phyloP scores from a whole-genome alignment of 2,113 vertebrate species.

The Oreochromis niloticus region DNA sequence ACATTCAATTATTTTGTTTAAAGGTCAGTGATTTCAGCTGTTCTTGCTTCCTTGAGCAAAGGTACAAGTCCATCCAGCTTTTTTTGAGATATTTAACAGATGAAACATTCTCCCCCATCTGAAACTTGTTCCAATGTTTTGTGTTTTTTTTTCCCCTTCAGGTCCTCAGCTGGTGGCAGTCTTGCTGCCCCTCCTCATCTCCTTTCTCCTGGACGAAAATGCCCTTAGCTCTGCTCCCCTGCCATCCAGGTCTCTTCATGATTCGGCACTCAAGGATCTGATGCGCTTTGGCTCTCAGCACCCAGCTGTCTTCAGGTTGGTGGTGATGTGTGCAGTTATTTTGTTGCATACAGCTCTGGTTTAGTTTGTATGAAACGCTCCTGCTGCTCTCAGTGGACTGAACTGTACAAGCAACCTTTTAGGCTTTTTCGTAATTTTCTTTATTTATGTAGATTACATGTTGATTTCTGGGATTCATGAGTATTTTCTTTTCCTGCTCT shows the following conservation, averaged over 20 bases:
- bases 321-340: background rate
- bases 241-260: conserved; percentile 78
- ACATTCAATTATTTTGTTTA: background rate
- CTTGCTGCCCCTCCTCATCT: conserved; percentile 86
- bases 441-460: background rate
- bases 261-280: conserved; percentile 84
- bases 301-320: conserved; percentile 78
- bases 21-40: background rate
- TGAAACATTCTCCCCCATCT: background rate
- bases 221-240: conserved; percentile 77
- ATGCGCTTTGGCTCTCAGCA: conserved; percentile 87
- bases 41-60: background rate
- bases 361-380: background rate
- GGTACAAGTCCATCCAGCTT: background rate
- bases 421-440: background rate
- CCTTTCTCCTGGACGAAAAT: conserved; percentile 91
- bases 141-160: conserved; percentile 20
- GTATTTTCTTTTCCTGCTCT: background rate
- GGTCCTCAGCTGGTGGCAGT: conserved; percentile 79
- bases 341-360: background rate
- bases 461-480: background rate
- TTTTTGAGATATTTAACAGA: background rate
- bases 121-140: background rate
- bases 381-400: background rate
- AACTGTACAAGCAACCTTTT: background rate